These are phyloP conservation scores for Tenthredo scrophulariae DNA, from an alignment of 2,888 invertebrate genomes.

Conservation along the genomic window DNA sequence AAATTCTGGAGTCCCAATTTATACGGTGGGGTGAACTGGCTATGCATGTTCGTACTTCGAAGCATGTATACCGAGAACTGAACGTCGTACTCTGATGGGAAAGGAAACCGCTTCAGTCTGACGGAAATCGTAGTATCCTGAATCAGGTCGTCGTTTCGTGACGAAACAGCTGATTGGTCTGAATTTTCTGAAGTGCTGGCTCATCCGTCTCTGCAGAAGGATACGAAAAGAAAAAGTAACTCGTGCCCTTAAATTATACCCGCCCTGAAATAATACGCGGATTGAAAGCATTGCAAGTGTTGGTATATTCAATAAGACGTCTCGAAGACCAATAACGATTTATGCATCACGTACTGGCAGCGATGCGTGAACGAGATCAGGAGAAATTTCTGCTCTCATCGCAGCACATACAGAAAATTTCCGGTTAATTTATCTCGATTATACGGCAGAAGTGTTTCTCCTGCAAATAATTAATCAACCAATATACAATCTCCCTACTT, in stretches of 20 bases:
- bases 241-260: not conserved
- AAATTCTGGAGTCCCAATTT: not conserved
- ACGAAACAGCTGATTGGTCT: not conserved
- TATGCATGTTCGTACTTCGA: not conserved
- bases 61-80: not conserved
- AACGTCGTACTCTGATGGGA: not conserved
- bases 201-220: not conserved
- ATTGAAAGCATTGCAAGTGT: not conserved
- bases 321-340: not conserved
- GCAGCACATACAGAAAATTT: not conserved
- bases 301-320: not conserved
- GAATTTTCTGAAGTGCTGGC: not conserved
- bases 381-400: not conserved
- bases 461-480: conserved; percentile 33
- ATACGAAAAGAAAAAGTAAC: not conserved
- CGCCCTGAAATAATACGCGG: not conserved
- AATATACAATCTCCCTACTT: not conserved
- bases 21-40: not conserved
- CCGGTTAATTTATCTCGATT: conserved; percentile 35
- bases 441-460: conserved; percentile 29
- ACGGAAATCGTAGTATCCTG: conserved; percentile 35
- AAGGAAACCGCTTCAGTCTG: not conserved
- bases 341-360: conserved; percentile 11
- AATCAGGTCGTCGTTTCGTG: conserved; percentile 17
- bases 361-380: conserved; percentile 1